Conservation (phyloP, 2,113 vertebrate species). For the Chaetops frenatus region DNA sequence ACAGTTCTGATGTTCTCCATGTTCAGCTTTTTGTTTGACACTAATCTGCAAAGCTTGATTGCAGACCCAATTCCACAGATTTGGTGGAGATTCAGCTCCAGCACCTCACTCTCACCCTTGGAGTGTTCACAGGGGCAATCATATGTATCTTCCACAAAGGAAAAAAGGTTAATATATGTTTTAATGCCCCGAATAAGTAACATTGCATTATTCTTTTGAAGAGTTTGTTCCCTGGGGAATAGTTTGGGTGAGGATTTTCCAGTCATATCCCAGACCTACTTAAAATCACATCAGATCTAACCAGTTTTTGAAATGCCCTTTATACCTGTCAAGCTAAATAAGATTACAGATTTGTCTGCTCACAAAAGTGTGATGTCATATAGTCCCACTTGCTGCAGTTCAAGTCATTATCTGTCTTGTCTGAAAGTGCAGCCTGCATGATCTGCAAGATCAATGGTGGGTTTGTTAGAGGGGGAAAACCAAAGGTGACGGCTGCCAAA, state of each 20-base stretch:
- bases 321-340: slow-evolving; percentile 67
- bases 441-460: slow-evolving; percentile 51
- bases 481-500: neutral
- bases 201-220: slow-evolving; percentile 4
- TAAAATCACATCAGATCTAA: slow-evolving; percentile 61
- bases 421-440: slow-evolving; percentile 34
- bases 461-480: neutral
- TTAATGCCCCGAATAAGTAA: neutral
- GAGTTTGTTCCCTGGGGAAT: slow-evolving; percentile 1
- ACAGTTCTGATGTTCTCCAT: neutral
- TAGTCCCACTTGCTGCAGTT: slow-evolving; percentile 52
- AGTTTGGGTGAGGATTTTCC: slow-evolving; percentile 33
- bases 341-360: slow-evolving; percentile 63
- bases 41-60: neutral
- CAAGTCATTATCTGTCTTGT: slow-evolving; percentile 64
- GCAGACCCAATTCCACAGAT: neutral
- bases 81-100: neutral
- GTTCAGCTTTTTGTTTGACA: neutral
- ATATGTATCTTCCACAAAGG: neutral
- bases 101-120: neutral
- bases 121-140: neutral
- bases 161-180: neutral
- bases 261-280: slow-evolving; percentile 49
- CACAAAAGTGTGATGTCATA: slow-evolving; percentile 66
- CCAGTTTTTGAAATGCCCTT: slow-evolving; percentile 68